phyloP scores from a whole-genome alignment of 2,113 vertebrate genomes.

The Phrynosoma blainvillii region DNA sequence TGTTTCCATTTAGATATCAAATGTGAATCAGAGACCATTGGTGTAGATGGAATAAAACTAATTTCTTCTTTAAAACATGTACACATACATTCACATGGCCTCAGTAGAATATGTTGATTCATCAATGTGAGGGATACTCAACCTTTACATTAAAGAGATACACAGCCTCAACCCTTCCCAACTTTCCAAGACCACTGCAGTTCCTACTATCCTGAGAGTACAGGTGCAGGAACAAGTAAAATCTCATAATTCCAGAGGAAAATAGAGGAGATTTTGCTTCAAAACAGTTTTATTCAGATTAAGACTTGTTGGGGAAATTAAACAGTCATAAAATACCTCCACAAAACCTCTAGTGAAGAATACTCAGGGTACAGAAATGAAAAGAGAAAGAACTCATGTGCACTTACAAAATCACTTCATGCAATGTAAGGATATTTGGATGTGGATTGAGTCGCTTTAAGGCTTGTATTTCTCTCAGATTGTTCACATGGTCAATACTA shows the following conservation, averaged over 20 bases:
- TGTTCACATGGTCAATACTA: conserved; percentile 79
- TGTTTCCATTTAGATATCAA: neutral
- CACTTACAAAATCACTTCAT: conserved; percentile 75
- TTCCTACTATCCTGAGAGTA: neutral
- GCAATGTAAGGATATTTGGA: conserved; percentile 76
- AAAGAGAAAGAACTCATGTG: neutral
- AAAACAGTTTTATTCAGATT: neutral
- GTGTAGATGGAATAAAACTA: neutral
- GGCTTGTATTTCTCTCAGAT: conserved; percentile 74
- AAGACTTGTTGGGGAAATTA: neutral
- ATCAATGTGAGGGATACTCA: neutral
- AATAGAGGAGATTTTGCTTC: neutral
- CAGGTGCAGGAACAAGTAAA: conserved; percentile 4
- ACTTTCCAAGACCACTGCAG: neutral
- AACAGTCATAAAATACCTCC: conserved; percentile 22
- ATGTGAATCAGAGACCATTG: neutral
- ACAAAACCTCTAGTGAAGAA: neutral
- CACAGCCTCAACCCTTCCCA: no score
- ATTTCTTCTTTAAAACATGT: neutral
- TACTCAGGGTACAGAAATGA: conserved; percentile 7
- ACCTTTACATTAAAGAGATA: neutral
- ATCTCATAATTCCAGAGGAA: conserved; percentile 17
- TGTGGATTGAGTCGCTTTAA: conserved; percentile 77
- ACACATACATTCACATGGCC: neutral
- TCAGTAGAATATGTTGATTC: neutral